These are phyloP conservation scores for Cephalopterus ornatus DNA, from an alignment of 2,113 vertebrate genomes.

Conservation along the genomic window DNA sequence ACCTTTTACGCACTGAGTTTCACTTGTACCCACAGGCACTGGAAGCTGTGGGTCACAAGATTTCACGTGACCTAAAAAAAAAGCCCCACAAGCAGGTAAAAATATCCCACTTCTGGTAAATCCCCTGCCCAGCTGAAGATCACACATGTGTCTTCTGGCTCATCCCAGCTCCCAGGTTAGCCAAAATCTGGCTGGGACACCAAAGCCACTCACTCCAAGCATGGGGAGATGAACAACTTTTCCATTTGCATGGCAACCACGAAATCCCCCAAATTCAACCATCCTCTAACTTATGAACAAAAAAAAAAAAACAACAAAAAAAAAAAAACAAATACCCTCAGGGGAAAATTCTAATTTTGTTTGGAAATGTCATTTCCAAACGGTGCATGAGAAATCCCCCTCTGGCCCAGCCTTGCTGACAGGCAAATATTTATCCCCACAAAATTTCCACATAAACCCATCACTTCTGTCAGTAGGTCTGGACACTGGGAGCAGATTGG, in stretches of 20 bases:
- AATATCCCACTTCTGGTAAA: neutral
- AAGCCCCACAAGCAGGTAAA: neutral
- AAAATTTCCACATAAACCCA: slow-evolving; percentile 28
- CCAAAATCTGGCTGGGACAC: neutral
- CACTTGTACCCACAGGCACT: neutral
- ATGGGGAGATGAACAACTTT: neutral
- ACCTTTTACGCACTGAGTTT: rapidly evolving
- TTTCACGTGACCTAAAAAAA: rapidly evolving
- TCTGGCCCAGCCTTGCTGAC: neutral
- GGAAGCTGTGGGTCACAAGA: neutral
- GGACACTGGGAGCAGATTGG: neutral
- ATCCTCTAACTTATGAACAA: neutral
- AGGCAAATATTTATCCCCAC: slow-evolving; percentile 29
- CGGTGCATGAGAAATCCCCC: neutral
- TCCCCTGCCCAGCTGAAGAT: neutral
- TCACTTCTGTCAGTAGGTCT: neutral
- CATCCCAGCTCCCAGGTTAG: neutral
- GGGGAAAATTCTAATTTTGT: neutral
- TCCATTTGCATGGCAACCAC: neutral
- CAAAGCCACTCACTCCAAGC: neutral
- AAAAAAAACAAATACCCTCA: neutral
- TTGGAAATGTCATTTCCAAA: slow-evolving; percentile 37
- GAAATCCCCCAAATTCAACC: neutral
- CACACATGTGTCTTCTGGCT: neutral
- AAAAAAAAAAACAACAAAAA: neutral